Conservation (phyloP, 2,888 invertebrate genomes). For the Eupithecia dodoneata region DNA sequence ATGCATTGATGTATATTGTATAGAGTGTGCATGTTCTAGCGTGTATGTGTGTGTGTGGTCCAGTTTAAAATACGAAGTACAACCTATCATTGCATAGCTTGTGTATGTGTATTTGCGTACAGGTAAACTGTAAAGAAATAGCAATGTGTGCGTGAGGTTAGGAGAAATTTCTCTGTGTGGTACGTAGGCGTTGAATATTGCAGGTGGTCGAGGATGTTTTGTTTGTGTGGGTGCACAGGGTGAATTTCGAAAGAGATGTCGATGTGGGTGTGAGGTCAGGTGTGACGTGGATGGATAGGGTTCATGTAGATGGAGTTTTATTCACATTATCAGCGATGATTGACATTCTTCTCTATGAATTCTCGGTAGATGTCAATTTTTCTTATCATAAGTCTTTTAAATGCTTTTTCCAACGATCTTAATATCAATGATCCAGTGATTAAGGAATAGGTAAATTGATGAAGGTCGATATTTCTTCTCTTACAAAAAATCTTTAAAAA, state of each 20-base stretch:
- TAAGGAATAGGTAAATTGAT: no score
- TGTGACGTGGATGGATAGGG: not conserved
- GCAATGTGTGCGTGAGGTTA: slow-evolving; percentile 4
- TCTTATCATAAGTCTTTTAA: no score
- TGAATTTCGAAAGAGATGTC: not conserved
- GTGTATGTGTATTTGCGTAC: not conserved
- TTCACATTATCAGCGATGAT: not conserved
- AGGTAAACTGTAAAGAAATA: not conserved
- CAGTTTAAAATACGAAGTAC: not conserved
- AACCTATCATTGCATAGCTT: not conserved
- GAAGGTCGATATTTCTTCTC: no score
- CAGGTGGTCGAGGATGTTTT: not conserved
- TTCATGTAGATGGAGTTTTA: not conserved
- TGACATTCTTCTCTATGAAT: not conserved
- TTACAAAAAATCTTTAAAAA: no score
- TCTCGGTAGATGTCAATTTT: not conserved
- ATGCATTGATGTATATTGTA: not conserved
- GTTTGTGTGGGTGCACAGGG: not conserved
- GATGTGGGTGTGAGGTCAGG: not conserved
- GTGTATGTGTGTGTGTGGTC: not conserved
- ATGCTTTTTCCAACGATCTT: no score
- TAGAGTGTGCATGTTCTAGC: not conserved
- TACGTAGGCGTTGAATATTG: not conserved
- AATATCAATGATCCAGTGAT: no score
- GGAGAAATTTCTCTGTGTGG: not conserved